Base-by-base conservation (phyloP, 2,797 vertebrate species). In the Tolypeutes matacus region DNA sequence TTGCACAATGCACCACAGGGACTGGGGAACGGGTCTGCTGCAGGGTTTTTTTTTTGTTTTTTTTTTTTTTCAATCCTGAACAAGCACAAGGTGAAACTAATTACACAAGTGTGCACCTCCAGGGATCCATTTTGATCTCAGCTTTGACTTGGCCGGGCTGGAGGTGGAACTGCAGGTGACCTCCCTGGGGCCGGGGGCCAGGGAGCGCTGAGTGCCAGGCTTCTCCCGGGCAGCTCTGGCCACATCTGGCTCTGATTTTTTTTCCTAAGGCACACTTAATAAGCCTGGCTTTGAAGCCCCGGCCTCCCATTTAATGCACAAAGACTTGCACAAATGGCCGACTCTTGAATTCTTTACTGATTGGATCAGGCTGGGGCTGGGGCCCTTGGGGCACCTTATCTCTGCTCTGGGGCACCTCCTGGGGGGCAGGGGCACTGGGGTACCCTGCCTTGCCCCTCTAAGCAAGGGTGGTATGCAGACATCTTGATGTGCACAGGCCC, bases 191-290 rank as follows among this genome's bases (percentile, higher is more conserved):
- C 97, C 72, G 0, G 12, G 2, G 92, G 95, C 97, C 70, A 0
- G 14, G 1, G 92, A 90, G 96, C 84, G 90, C 90, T 0, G 90
- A 87, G 98, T 97, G 98, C 98, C 98, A 98, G 98, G 98, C 98
- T 98, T 98, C 25, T 98, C 98, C 98, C 98, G 98, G 97, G 98
- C 98, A 97, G 97, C 98, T 99, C 99, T 97, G 98, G 98, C 99
- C 99, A 99, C 99, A 99, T 99, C 99, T 99, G 99, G 99, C 99
- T 99, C 99, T 99, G 99, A 99, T 99, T 99, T 99, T 99, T 99
- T 98, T 98, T 98, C 99, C 98, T 98, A 98, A 99, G 99, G 99
- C 99, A 98, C 98, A 99, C 99, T 99, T 99, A 99, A 99, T 99
- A 99, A 99, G 99, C 99, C 98, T 95, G 98, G 98, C 99, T 99